Evolutionary conservation across 2,888 invertebrate species (phyloP), one percentile per base, ranked within the genome.

Genomic region (Ligdia adustata): DNA sequence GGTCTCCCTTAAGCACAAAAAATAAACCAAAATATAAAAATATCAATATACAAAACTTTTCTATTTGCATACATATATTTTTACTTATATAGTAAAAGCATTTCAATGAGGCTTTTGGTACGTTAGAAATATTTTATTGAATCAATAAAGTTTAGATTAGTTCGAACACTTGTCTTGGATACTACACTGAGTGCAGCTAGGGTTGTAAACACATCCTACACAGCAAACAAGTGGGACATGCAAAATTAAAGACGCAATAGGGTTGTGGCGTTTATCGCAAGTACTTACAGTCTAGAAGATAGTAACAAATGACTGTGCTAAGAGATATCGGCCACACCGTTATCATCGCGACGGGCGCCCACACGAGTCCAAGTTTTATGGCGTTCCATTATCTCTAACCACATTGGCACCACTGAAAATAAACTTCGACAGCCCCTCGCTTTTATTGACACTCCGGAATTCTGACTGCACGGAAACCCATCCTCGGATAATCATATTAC

Each of bases 281-380:
- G 33, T 39, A 11, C 15, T 22, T n/a, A 22, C 22, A 2, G 5
- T 27, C 24, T 37, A n/a, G 12, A 24, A 41, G 41, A 47, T 47
- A 31, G 35, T 16, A 81, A 83, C 85, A 87, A 87, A 84, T 87
- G 75, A 84, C 79, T 75, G 69, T 76, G 79, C 81, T 74, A 74
- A 75, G 62, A 84, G 79, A 80, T 83, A 84, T 66, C 68, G 71
- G 65, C 60, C 59, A 59, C 58, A 67, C 66, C 63, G 69, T 79
- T 87, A 86, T 87, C 83, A 80, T 54, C 48, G 62, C 62, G 64
- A 69, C 84, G 37, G 29, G 29, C 52, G 76, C 86, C 88, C 79
- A 88, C 86, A 75, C 68, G 61, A 62, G 69, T 60, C 71, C 66
- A 61, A 70, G 77, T 76, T 86, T 86, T 83, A 84, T 74, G 75